These are phyloP conservation scores for Limnephilus auricula DNA, from an alignment of 2,888 invertebrate genomes.

Conservation along the genomic window DNA sequence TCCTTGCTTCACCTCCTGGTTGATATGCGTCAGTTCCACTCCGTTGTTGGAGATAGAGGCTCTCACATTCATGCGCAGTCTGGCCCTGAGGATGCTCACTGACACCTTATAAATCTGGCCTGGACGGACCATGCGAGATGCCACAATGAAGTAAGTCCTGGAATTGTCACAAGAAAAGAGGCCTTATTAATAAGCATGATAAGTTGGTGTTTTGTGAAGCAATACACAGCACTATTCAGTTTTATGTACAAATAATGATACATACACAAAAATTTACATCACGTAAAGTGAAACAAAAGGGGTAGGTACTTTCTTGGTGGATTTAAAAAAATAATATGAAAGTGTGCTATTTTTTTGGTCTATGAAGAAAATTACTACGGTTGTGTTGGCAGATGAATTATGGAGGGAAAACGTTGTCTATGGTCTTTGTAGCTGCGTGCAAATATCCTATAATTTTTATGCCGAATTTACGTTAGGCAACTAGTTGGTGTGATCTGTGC, in stretches of 20 bases:
- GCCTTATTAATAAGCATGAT: neutral
- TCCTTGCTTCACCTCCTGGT: constrained; percentile 89
- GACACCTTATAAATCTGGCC: constrained; percentile 93
- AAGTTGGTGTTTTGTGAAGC: neutral
- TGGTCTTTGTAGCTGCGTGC: neutral
- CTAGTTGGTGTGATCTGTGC: no score
- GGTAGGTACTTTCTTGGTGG: neutral
- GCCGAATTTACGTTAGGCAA: no score
- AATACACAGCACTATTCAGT: neutral
- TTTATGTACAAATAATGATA: neutral
- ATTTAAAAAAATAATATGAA: neutral
- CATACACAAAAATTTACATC: neutral
- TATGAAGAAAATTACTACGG: neutral
- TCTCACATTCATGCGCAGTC: constrained; percentile 88
- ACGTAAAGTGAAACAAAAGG: neutral
- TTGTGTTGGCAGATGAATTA: neutral
- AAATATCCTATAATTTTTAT: no score
- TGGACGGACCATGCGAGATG: constrained; percentile 93
- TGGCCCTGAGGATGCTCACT: constrained; percentile 88
- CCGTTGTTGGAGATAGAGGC: constrained; percentile 94
- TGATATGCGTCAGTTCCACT: constrained; percentile 91
- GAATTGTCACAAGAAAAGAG: neutral
- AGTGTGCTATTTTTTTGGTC: neutral
- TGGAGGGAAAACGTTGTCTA: constrained; percentile 1
- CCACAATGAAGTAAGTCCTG: constrained; percentile 95